phyloP scores from a whole-genome alignment of 2,113 vertebrate genomes.

The Budorcas taxicolor region DNA sequence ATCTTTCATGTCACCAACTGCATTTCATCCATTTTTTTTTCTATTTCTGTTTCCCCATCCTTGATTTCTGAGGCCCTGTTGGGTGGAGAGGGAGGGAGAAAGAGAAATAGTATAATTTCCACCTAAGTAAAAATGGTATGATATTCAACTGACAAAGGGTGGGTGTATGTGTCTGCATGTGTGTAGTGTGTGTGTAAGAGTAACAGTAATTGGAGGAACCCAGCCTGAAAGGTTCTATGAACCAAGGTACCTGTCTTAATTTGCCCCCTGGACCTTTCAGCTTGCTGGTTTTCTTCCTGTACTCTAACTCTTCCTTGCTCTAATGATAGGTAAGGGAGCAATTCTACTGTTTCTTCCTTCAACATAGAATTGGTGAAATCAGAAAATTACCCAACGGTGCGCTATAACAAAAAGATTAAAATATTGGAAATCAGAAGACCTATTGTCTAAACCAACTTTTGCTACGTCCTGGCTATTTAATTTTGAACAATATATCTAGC shows the following conservation, averaged over 20 bases:
- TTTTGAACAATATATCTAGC: not conserved
- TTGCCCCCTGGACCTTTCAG: not conserved
- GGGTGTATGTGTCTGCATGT: not conserved
- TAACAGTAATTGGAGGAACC: not conserved
- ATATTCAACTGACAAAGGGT: not conserved
- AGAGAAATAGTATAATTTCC: not conserved
- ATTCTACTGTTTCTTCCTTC: not conserved
- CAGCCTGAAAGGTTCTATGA: not conserved
- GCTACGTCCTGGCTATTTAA: not conserved
- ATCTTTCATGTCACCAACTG: not conserved
- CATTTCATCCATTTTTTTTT: not conserved
- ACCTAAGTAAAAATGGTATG: not conserved
- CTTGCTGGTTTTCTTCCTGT: not conserved
- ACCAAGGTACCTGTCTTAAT: not conserved
- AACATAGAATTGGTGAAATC: not conserved
- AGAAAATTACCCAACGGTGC: not conserved
- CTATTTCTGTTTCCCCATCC: not conserved
- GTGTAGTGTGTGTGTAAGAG: not conserved
- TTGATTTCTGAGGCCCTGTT: conserved; percentile 11
- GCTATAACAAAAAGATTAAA: not conserved
- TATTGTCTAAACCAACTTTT: not conserved
- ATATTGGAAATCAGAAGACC: not conserved
- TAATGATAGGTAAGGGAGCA: not conserved
- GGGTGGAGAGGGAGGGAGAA: not conserved
- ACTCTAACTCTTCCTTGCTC: not conserved